Conservation (phyloP, 2,888 invertebrate genomes). For the Fragum fragum region DNA sequence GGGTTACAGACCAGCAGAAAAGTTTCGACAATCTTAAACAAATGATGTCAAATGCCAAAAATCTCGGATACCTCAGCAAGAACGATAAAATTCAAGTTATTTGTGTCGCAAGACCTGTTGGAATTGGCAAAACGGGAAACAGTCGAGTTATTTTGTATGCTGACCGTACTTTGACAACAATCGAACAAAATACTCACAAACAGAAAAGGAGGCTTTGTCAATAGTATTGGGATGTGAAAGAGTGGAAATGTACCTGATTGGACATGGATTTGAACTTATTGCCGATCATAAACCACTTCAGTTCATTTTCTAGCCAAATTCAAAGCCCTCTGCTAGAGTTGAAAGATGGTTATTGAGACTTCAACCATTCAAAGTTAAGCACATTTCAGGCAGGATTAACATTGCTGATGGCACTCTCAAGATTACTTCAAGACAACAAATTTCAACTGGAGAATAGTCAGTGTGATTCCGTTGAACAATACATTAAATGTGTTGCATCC, state of each 20-base stretch:
- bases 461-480: no score
- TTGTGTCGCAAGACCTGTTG: no score
- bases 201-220: constrained; percentile 66
- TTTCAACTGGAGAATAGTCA: constrained; percentile 16
- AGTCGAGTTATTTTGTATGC: constrained; percentile 61
- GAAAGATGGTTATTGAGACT: constrained; percentile 72
- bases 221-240: constrained; percentile 74
- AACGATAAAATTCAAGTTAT: no score
- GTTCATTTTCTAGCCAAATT: constrained; percentile 67
- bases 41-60: constrained; percentile 21
- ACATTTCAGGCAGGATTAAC: constrained; percentile 55
- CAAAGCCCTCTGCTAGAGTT: constrained; percentile 75
- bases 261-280: constrained; percentile 65
- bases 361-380: constrained; percentile 58
- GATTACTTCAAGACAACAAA: constrained; percentile 62
- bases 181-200: constrained; percentile 63
- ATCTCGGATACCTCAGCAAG: constrained; percentile 21
- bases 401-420: constrained; percentile 63
- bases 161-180: constrained; percentile 41
- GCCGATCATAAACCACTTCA: constrained; percentile 78
- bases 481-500: no score
- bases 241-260: constrained; percentile 72
- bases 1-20: constrained; percentile 30
- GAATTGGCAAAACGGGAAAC: no score
- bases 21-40: constrained; percentile 40